phyloP scores from a whole-genome alignment of 1,140 invertebrate genomes.

The Bombyx mandarina region DNA sequence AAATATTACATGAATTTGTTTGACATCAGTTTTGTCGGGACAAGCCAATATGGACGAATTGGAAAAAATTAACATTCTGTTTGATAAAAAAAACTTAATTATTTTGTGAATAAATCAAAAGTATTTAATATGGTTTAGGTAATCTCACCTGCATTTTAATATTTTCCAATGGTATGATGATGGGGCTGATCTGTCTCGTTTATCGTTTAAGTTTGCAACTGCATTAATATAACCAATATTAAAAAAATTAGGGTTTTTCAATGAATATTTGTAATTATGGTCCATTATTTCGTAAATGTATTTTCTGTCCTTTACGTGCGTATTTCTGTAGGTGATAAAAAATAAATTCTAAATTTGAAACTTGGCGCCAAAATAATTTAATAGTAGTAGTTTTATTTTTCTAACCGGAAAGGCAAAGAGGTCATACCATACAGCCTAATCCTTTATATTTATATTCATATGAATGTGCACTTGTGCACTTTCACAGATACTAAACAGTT shows the following conservation, averaged over 20 bases:
- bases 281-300: too few relatives aligned
- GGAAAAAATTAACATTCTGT: constrained; percentile 66
- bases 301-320: too few relatives aligned
- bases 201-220: constrained; percentile 46
- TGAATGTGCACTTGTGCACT: too few relatives aligned
- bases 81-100: constrained; percentile 15
- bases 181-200: constrained; percentile 55
- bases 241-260: constrained; percentile 29
- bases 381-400: too few relatives aligned
- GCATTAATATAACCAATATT: constrained; percentile 43
- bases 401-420: too few relatives aligned
- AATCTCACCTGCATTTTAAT: constrained; percentile 61
- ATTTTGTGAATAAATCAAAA: constrained; percentile 1
- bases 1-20: constrained; percentile 55
- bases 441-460: too few relatives aligned
- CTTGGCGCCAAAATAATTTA: too few relatives aligned
- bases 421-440: too few relatives aligned
- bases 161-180: constrained; percentile 66
- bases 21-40: constrained; percentile 46
- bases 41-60: constrained; percentile 51
- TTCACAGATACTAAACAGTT: too few relatives aligned
- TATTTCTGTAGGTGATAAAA: too few relatives aligned
- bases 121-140: neutral
- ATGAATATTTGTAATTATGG: too few relatives aligned
- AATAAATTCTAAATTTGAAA: too few relatives aligned